A percentile compares a stretch with the other conserved stretches of the same genome.
Evolutionary conservation across 2,797 vertebrate genomes (phyloP).

Genomic region (Mus caroli): DNA sequence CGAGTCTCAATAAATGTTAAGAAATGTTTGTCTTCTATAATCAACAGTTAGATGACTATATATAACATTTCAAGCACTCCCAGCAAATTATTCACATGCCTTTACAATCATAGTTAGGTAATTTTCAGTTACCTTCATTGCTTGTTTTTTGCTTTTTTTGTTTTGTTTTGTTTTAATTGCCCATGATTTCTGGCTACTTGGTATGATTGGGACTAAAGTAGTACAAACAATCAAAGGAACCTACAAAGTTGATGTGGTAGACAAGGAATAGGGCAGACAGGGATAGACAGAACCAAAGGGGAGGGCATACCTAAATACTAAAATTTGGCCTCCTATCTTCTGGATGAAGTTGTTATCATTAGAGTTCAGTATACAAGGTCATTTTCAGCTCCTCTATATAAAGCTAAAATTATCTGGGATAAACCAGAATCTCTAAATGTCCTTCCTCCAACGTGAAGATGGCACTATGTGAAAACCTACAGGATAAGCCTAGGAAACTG

Average conservation of each 20-base stretch:
- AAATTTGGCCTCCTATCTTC: slow-evolving; percentile 40
- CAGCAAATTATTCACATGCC: slow-evolving; percentile 23
- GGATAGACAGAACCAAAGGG: neutral
- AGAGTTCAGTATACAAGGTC: neutral
- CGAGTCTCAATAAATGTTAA: slow-evolving; percentile 32
- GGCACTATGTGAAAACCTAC: neutral
- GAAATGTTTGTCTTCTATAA: neutral
- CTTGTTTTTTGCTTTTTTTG: neutral
- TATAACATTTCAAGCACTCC: neutral
- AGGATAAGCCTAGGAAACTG: neutral
- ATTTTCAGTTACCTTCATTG: slow-evolving; percentile 36
- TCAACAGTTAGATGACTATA: slow-evolving; percentile 21
- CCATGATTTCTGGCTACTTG: neutral
- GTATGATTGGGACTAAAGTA: neutral
- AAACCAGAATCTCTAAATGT: slow-evolving; percentile 47
- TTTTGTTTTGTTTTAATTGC: neutral
- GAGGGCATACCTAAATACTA: neutral
- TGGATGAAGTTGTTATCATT: slow-evolving; percentile 40
- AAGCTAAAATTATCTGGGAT: slow-evolving; percentile 16
- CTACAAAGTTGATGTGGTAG: slow-evolving; percentile 20
- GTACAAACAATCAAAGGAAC: neutral
- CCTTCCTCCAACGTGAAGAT: neutral
- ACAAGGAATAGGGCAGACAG: neutral
- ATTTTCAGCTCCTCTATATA: neutral
- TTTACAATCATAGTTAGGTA: slow-evolving; percentile 51